Base-by-base conservation (phyloP, 2,888 invertebrate species). In the Tortrix viridana region DNA sequence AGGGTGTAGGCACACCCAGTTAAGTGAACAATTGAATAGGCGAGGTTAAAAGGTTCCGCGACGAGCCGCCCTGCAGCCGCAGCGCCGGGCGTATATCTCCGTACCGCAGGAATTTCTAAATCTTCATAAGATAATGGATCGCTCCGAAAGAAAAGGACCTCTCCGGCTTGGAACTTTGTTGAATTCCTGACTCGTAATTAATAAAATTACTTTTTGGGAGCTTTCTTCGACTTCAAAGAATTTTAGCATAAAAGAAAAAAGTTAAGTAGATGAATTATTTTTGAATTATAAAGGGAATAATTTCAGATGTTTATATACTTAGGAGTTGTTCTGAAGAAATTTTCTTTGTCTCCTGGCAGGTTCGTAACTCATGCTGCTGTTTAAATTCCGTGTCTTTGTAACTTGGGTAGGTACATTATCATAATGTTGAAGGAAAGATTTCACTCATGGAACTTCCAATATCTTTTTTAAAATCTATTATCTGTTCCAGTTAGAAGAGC, bases 161-260 rank as follows among this genome's bases (percentile, higher is more conserved):
- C 85, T 81, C 83, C 79, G 81, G 80, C 87, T 83, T 77, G 87
- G 87, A 90, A 90, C 90, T 90, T 90, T 86, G 89, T 87, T 87
- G 90, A 90, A 90, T 92, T 91, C 89, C 85, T 90, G 90, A 89
- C 91, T 90, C 87, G 91, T 92, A 92, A 92, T 92, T 92, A 92
- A 92, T 92, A 92, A 92, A 92, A 92, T 92, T 91, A 91, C 92
- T 90, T 92, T 90, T 91, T 89, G 90, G 91, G 83, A 89, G 91
- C 90, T 88, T 88, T 90, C 85, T 85, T 80, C 88, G 86, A 89
- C 92, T 91, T 92, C 89, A 92, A 92, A 92, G 91, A 89, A 90
- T 89, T 90, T 86, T 82, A 85, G 84, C 86, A 90, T 89, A 89
- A 92, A 91, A 83, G 89, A 89, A 92, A 85, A 88, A 92, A 89